Conservation (phyloP, 2,113 vertebrate genomes). For the Monarcha castaneiventris region DNA sequence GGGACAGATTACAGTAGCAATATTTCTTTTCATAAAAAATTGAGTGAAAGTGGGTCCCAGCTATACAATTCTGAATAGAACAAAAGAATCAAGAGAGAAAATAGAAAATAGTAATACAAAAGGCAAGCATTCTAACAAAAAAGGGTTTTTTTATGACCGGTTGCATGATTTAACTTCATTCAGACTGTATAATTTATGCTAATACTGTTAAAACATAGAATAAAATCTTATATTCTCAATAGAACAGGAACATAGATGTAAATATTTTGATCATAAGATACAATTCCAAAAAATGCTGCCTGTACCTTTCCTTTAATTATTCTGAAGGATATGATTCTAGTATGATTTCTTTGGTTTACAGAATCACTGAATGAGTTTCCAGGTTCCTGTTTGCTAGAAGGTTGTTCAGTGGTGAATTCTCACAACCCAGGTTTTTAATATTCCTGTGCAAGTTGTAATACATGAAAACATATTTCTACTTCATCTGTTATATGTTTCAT, state of each 20-base stretch:
- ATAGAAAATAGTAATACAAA: neutral
- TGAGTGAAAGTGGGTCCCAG: neutral
- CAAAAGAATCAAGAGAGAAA: neutral
- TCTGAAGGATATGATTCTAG: neutral
- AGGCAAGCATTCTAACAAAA: neutral
- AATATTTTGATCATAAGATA: neutral
- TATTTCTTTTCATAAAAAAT: constrained; percentile 31
- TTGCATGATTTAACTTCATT: neutral
- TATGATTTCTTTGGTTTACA: neutral
- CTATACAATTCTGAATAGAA: neutral
- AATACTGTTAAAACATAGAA: neutral
- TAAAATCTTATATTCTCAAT: neutral
- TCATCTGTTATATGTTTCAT: neutral
- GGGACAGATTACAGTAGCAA: neutral
- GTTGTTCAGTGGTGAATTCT: neutral
- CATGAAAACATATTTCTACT: neutral
- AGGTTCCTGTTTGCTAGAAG: neutral
- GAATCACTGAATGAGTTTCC: neutral
- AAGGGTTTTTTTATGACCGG: rapidly evolving
- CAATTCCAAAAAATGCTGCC: neutral
- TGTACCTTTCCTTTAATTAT: neutral
- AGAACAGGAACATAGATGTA: neutral
- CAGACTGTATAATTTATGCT: neutral
- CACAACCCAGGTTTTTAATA: neutral
- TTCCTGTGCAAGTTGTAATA: neutral